Percentiles rank a stretch among this genome's conserved stretches.
These are phyloP conservation scores for Hypomesus transpacificus DNA, from an alignment of 2,113 vertebrate genomes.

Conservation along the genomic window DNA sequence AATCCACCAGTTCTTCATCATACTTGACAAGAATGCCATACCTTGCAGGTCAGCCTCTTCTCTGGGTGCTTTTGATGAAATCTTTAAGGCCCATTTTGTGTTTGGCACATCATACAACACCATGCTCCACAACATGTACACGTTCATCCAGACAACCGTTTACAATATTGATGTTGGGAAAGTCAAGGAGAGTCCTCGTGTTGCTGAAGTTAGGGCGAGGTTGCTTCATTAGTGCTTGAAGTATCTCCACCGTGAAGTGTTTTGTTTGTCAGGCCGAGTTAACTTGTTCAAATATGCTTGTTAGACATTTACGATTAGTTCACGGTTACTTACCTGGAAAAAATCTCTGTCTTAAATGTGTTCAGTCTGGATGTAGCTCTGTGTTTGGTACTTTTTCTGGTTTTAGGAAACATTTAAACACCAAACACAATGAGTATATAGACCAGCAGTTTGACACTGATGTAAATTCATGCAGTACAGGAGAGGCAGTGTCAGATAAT, in stretches of 20 bases:
- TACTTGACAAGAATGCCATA: too few relatives aligned
- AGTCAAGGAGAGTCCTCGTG: too few relatives aligned
- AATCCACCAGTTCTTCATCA: too few relatives aligned
- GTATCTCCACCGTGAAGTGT: conserved; percentile 17
- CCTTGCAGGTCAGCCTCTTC: too few relatives aligned
- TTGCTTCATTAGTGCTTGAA: conserved; percentile 29
- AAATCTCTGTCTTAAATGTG: conserved; percentile 15
- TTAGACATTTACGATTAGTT: conserved; percentile 34
- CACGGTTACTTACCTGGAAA: conserved; percentile 31
- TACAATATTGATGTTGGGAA: conserved; percentile 24
- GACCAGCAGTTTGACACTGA: conserved; percentile 9
- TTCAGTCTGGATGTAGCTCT: conserved; percentile 3
- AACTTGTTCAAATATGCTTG: conserved; percentile 18
- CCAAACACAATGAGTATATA: not conserved
- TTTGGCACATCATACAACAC: too few relatives aligned
- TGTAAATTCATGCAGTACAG: conserved; percentile 8
- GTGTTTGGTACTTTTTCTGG: too few relatives aligned
- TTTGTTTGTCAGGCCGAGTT: conserved; percentile 26
- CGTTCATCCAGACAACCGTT: conserved; percentile 29
- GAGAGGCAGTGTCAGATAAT: not conserved
- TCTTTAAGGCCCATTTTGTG: too few relatives aligned
- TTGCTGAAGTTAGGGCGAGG: not conserved
- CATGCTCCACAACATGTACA: not conserved
- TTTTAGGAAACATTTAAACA: conserved; percentile 20
- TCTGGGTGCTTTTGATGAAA: too few relatives aligned